Conservation (phyloP, 92 coral and sea anemone species). For the Hydrozoanthus gracilis region DNA sequence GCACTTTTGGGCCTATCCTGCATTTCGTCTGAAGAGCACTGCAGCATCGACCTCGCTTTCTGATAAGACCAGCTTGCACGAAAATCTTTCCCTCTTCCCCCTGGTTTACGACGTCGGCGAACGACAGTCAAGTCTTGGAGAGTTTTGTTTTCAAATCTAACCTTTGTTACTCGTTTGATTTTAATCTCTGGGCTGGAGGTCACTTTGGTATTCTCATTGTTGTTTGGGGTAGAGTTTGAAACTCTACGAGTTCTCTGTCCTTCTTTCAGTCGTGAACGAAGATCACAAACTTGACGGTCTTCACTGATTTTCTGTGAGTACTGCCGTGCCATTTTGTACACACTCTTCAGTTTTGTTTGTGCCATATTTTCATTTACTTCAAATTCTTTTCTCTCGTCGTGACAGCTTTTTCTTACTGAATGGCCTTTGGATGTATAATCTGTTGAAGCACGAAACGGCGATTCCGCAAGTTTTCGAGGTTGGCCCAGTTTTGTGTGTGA, state of each 20-base stretch:
- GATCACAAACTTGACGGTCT: conserved; percentile 43
- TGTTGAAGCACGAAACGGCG: conserved; percentile 14
- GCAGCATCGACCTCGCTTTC: conserved; percentile 70
- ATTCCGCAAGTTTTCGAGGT: conserved; percentile 21
- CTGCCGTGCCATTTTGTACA: conserved; percentile 77
- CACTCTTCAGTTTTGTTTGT: conserved; percentile 53
- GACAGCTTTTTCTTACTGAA: not conserved
- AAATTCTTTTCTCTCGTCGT: not conserved
- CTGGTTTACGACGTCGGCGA: conserved; percentile 72
- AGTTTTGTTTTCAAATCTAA: conserved; percentile 66
- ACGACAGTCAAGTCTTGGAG: conserved; percentile 60
- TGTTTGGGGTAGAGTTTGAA: not conserved
- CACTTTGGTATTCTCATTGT: conserved; percentile 9
- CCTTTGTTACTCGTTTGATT: conserved; percentile 81
- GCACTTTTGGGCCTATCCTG: conserved; percentile 77
- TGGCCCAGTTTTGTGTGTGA: not conserved
- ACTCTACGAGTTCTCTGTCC: conserved; percentile 27
- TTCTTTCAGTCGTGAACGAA: conserved; percentile 33
- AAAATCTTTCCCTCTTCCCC: conserved; percentile 59
- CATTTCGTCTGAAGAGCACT: conserved; percentile 50
- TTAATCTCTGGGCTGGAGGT: conserved; percentile 74
- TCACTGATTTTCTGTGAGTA: conserved; percentile 71
- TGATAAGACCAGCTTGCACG: conserved; percentile 86
- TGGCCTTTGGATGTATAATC: not conserved
- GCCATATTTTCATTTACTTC: conserved; percentile 11